Base-by-base conservation (phyloP, 2,888 invertebrate genomes). In the Nephrocerus scutellatus region DNA sequence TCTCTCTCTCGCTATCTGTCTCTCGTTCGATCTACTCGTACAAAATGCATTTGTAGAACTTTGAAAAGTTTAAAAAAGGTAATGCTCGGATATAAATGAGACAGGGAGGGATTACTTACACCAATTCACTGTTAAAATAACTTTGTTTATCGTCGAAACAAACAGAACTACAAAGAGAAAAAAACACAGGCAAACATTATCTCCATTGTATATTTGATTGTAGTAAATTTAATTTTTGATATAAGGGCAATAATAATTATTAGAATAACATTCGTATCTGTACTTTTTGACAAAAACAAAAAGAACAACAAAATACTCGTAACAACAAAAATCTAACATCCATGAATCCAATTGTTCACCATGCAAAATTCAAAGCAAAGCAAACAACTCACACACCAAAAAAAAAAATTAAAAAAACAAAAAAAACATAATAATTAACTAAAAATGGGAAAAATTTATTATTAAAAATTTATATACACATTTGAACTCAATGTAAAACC, bases 81-180 rank as follows among this genome's bases (percentile, higher is more conserved):
- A 34, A 64, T 64, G 63, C 50, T 64, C 52, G 64, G 63, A 49
- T 64, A 63, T 55, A 56, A 50, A 58, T 50, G 55, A 57, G 55
- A 53, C 39, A 39, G 50, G 49, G 51, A 50, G 40, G n/a, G n/a
- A n/a, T 53, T 54, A 38, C 55, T 58, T 48, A 41, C 52, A 48
- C 52, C n/a, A n/a, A n/a, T n/a, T n/a, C n/a, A n/a, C n/a, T 36
- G 14, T 38, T 30, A 35, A 25, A 14, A 22, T 26, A 32, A 21
- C 9, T 34, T 33, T 6, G 9, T 31, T 14, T 45, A 26, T 30
- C 42, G 14, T 29, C n/a, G n/a, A n/a, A n/a, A 18, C 21, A 30
- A 6, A 13, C 12, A n/a, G 12, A n/a, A n/a, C n/a, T n/a, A n/a
- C 7, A 22, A 8, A 7, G 7, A 8, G 10, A 22, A 22, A 22